Evolutionary conservation across 2,888 invertebrate species (phyloP), one percentile per base, ranked within the genome.

Genomic region (Icerya purchasi): DNA sequence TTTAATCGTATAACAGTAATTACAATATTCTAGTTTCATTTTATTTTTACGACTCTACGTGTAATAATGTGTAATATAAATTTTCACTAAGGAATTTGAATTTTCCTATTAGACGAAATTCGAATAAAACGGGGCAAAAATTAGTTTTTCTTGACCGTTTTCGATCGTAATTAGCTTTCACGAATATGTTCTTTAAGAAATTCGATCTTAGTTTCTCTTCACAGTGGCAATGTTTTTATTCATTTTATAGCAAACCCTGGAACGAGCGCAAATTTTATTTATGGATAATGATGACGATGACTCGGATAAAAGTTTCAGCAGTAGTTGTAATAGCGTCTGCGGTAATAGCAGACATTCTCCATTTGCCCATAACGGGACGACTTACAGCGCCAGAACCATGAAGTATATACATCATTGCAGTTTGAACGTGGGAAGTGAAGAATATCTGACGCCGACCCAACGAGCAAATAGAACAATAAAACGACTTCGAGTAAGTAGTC

Each of bases 391-490:
- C 5, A 74, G 81, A 57, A 80, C 79, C 62, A 81, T 80, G 75
- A 82, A 85, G 66, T 89, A 86, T 71, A 86, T 89, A 62, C 80
- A 88, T 56, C 89, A 89, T 70, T 89, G 89, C 70, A 85, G 86
- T 58, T 82, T 84, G 64, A 83, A 85, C 70, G 80, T 82, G 1
- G 79, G 82, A 56, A 81, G 84, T 56, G 83, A 86, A 62, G 86
- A 88, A 67, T 90, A 90, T 71, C 76, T 89, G 61, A 90, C 90
- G 57, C 90, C 90, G 18, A 90, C 89, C 1, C 90, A 90, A 70
- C 75, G 89, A 62, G 87, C 87, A 10, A 84, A 86, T 67, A 77
- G 82, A 65, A 86, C 88, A 71, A 82, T 90, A 50, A 77, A 83
- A 62, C 79, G 83, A 61, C 78, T 89, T 54, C 74, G 75, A 70